A percentile compares a stretch with the other conserved stretches of the same genome.
Conservation (phyloP, 2,888 invertebrate species). For the Drosophila pseudotalamancana region DNA sequence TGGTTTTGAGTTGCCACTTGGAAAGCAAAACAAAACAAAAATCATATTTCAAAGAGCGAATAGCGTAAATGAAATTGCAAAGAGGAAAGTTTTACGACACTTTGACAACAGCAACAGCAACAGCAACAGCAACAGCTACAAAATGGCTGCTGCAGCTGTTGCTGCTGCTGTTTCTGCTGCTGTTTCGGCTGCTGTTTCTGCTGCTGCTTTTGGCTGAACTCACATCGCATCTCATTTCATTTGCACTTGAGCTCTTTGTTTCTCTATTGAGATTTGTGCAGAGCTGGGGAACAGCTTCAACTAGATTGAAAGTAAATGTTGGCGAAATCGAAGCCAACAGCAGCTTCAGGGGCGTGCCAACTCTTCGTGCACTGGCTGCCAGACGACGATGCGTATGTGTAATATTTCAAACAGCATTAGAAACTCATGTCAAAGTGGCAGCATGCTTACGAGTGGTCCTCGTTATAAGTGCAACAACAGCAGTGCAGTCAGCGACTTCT, state of each 20-base stretch:
- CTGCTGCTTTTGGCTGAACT: constrained; percentile 16
- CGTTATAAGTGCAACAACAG: constrained; percentile 60
- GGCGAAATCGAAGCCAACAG: constrained; percentile 43
- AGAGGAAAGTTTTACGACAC: constrained; percentile 53
- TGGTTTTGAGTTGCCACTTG: constrained; percentile 19
- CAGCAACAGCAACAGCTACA: constrained; percentile 33
- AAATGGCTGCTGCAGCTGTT: constrained; percentile 25
- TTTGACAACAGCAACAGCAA: constrained; percentile 40
- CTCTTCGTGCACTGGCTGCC: background rate
- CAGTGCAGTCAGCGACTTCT: constrained; percentile 13
- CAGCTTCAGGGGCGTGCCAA: constrained; percentile 1
- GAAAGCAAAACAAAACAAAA: constrained; percentile 31
- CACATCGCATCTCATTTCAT: constrained; percentile 52
- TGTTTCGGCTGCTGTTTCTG: constrained; percentile 20
- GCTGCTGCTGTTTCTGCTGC: constrained; percentile 13
- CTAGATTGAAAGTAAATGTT: constrained; percentile 66
- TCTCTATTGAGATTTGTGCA: constrained; percentile 48
- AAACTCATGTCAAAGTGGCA: constrained; percentile 49
- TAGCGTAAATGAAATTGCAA: constrained; percentile 52
- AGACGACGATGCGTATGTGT: constrained; percentile 55
- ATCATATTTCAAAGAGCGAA: constrained; percentile 55
- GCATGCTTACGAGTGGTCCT: constrained; percentile 49
- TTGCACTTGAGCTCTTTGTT: constrained; percentile 63
- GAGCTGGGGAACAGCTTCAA: constrained; percentile 32
- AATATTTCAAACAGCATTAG: constrained; percentile 56